Evolutionary conservation across 2,113 vertebrate genomes (phyloP), one percentile per base, ranked within the genome.

Genomic region (Gobiocypris rarus): DNA sequence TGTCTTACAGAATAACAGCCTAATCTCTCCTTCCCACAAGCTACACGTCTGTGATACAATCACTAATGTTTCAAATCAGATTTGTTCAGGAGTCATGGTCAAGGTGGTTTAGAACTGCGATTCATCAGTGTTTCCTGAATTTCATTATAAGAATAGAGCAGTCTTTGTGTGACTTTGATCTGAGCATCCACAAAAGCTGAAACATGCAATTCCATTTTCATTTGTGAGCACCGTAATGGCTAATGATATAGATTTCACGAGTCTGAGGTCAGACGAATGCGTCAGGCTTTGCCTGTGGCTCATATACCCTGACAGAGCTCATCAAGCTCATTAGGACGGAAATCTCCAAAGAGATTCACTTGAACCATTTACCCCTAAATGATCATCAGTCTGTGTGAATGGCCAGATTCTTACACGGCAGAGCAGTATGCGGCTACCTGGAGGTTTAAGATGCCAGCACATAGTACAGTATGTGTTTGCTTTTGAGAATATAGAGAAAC

Each of bases 1-100:
- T 22, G 19, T 54, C 52, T 54, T 22, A 22, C 17, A 54, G 17
- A 54, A 19, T 41, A 15, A 67, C 63, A 31, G 1, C 26, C 6
- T 67, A 17, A 17, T 7, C 26, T 34, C 26, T 67, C 63, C 24
- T 63, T 56, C 76, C 63, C 67, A 61, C 67, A 85, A 74, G 83
- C 73, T 52, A 9, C 43, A 52, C 24, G 14, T 83, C 81, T 86
- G 52, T 81, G 54, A 76, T 81, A 56, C 67, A 50, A 63, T 74
- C 63, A 63, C 65, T 75, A 83, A 81, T 54, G 82, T 38, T 43
- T 63, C 56, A 86, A 71, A 75, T 77, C 50, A 67, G 45, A 80
- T 88, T 83, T 83, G 24, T 81, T 85, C 82, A 48, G 67, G 70
- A 86, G 84, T 76, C 69, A 81, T 48, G 75, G 79, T 70, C 79